Conservation (phyloP, 1,140 invertebrate species). For the Drosophila elegans region DNA sequence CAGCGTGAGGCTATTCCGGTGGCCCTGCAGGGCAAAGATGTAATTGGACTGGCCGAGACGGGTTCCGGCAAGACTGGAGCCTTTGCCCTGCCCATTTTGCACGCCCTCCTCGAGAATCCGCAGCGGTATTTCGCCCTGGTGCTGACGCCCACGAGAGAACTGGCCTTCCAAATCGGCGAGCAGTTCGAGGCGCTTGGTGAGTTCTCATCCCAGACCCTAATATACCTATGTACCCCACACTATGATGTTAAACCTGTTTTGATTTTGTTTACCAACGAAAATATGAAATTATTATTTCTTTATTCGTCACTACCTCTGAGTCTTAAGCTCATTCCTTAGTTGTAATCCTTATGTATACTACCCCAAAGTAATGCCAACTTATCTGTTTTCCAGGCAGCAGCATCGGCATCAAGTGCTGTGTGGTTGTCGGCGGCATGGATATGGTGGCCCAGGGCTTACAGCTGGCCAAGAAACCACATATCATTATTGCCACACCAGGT, state of each 20-base stretch:
- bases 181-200: constrained; percentile 97
- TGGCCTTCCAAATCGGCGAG: constrained; percentile 98
- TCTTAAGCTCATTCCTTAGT: neutral
- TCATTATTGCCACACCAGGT: constrained; percentile 97
- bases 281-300: constrained; percentile 78
- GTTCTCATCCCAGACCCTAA: constrained; percentile 17
- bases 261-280: constrained; percentile 72
- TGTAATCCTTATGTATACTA: neutral
- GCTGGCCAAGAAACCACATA: constrained; percentile 97
- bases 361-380: neutral
- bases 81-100: constrained; percentile 98
- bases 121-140: constrained; percentile 97
- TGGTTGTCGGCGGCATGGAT: constrained; percentile 99
- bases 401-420: constrained; percentile 97
- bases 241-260: constrained; percentile 78
- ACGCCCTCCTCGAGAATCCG: constrained; percentile 94
- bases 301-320: constrained; percentile 85
- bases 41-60: constrained; percentile 98
- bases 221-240: constrained; percentile 6
- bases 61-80: constrained; percentile 99
- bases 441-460: constrained; percentile 97
- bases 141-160: constrained; percentile 97
- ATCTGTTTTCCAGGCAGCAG: constrained; percentile 86
- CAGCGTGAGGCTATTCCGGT: constrained; percentile 97
- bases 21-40: constrained; percentile 95